Percentiles rank a stretch among this genome's conserved stretches.
phyloP scores from a whole-genome alignment of 2,113 vertebrate species.

The Rallus limicola region DNA sequence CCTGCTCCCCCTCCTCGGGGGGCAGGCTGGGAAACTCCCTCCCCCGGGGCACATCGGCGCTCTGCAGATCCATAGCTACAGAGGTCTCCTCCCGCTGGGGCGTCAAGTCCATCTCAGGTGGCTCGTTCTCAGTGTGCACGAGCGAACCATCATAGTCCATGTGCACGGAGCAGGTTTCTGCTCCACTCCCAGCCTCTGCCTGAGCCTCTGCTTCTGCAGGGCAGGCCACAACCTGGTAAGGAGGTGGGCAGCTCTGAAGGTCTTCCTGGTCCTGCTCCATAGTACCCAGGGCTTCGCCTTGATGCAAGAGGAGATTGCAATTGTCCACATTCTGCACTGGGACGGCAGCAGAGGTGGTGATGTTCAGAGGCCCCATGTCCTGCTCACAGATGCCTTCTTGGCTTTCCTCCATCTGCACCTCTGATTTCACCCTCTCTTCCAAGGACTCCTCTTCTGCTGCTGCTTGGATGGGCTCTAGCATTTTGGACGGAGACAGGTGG shows the following conservation, averaged over 20 bases:
- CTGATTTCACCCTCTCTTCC: slow-evolving; percentile 75
- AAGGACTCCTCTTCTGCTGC: slow-evolving; percentile 57
- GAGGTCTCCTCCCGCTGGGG: slow-evolving; percentile 72
- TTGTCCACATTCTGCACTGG: slow-evolving; percentile 40
- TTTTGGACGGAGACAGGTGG: slow-evolving; percentile 79
- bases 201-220: slow-evolving; percentile 57
- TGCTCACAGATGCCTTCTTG: slow-evolving; percentile 60
- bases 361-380: slow-evolving; percentile 56
- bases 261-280: slow-evolving; percentile 72
- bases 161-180: slow-evolving; percentile 53
- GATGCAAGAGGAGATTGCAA: slow-evolving; percentile 59
- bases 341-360: slow-evolving; percentile 27
- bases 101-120: slow-evolving; percentile 33
- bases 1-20: slow-evolving; percentile 15
- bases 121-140: background rate
- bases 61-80: slow-evolving; percentile 55
- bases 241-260: slow-evolving; percentile 66
- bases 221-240: slow-evolving; percentile 70
- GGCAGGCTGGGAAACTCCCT: slow-evolving; percentile 51
- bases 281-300: slow-evolving; percentile 53
- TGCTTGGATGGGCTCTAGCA: slow-evolving; percentile 73
- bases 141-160: slow-evolving; percentile 59
- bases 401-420: slow-evolving; percentile 73
- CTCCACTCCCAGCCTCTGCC: background rate
- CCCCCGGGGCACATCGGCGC: background rate